phyloP scores from a whole-genome alignment of 2,888 invertebrate genomes.

The Perdita meconis region DNA sequence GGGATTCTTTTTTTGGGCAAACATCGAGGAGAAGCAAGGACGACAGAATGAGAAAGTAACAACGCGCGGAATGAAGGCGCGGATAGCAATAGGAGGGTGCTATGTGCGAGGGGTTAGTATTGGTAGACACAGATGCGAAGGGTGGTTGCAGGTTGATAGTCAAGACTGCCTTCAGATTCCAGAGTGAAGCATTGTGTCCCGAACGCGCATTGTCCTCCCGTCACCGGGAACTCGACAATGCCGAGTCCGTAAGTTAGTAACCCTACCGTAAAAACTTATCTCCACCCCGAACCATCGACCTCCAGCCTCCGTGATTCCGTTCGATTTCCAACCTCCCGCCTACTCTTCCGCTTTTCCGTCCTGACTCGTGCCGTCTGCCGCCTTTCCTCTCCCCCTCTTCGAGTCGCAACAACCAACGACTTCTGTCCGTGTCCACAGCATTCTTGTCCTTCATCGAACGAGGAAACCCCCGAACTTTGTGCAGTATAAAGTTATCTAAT shows the following conservation, averaged over 20 bases:
- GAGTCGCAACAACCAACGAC: slow-evolving; percentile 16
- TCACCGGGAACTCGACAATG: slow-evolving; percentile 80
- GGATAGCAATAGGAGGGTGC: slow-evolving; percentile 53
- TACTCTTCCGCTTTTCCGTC: slow-evolving; percentile 49
- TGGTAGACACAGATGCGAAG: slow-evolving; percentile 61
- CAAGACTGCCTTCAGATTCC: slow-evolving; percentile 77
- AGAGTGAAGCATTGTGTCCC: slow-evolving; percentile 80
- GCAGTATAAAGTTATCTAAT: too few species aligned
- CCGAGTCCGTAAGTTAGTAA: slow-evolving; percentile 80
- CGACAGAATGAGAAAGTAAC: slow-evolving; percentile 68
- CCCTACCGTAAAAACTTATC: slow-evolving; percentile 81
- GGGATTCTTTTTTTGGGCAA: slow-evolving; percentile 13
- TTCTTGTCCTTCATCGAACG: not conserved
- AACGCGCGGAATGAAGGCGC: slow-evolving; percentile 33
- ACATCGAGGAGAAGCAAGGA: slow-evolving; percentile 25
- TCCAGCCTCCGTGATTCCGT: slow-evolving; percentile 71
- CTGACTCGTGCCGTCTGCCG: slow-evolving; percentile 35
- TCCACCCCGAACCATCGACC: slow-evolving; percentile 73
- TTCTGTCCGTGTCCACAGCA: not conserved
- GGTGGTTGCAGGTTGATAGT: slow-evolving; percentile 73
- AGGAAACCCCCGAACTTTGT: not conserved
- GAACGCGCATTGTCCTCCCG: slow-evolving; percentile 81
- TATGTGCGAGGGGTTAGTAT: slow-evolving; percentile 64
- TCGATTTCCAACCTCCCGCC: slow-evolving; percentile 69
- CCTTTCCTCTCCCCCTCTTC: slow-evolving; percentile 15